These are phyloP conservation scores for Nesogale talazaci DNA, from an alignment of 2,113 vertebrate genomes.

Conservation along the genomic window DNA sequence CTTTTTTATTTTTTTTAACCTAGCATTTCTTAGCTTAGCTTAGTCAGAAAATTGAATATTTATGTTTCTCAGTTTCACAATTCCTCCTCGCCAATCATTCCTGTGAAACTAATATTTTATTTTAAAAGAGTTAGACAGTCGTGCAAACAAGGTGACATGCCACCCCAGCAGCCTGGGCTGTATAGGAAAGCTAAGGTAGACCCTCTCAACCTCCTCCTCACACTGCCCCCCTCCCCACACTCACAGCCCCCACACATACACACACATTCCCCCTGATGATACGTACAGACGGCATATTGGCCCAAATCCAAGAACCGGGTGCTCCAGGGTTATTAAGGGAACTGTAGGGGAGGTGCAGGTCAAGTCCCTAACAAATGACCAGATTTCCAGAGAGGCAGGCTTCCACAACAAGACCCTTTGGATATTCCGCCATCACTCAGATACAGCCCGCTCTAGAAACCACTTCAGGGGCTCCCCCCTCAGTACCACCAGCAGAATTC, in stretches of 20 bases:
- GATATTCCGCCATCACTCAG: not conserved
- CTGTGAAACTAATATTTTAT: conserved; percentile 66
- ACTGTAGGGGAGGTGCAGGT: no score
- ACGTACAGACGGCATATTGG: not conserved
- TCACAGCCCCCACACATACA: not conserved
- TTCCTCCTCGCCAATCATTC: conserved; percentile 60
- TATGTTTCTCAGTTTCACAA: conserved; percentile 65
- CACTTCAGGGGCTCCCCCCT: not conserved
- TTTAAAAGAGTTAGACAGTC: not conserved
- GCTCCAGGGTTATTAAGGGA: not conserved
- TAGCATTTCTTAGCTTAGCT: conserved; percentile 44
- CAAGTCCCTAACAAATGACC: not conserved
- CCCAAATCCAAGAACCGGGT: not conserved
- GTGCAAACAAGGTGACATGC: not conserved
- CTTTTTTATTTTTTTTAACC: conserved; percentile 71
- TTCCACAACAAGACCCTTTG: not conserved
- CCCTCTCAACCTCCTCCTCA: not conserved
- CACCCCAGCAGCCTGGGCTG: not conserved
- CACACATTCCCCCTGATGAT: not conserved
- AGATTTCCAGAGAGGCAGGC: not conserved
- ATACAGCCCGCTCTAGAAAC: not conserved
- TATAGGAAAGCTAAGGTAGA: not conserved
- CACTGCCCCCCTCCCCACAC: accelerated
- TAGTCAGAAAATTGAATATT: conserved; percentile 56
- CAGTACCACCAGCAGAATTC: not conserved